phyloP scores from a whole-genome alignment of 2,888 invertebrate genomes.

The Stictocephala bisonia region DNA sequence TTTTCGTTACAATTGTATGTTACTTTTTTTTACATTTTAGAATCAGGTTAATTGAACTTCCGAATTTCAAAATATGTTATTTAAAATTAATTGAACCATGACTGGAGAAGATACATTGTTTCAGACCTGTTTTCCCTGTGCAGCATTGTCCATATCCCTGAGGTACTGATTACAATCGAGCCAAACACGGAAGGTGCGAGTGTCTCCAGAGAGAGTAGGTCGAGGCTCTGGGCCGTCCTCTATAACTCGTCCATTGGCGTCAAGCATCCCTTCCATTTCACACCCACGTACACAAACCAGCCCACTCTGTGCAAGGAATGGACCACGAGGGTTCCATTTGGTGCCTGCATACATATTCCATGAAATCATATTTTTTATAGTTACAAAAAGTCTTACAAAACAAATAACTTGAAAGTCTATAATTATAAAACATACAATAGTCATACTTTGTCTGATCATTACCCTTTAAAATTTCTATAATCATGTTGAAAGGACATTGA shows the following conservation, averaged over 20 bases:
- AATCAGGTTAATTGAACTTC: too few relatives aligned
- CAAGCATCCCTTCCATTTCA: conserved; percentile 98
- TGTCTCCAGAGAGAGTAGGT: conserved; percentile 88
- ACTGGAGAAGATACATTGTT: not conserved
- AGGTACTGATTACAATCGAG: conserved; percentile 98
- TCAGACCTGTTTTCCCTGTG: conserved; percentile 67
- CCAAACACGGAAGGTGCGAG: conserved; percentile 92
- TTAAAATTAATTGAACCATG: too few relatives aligned
- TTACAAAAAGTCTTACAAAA: too few relatives aligned
- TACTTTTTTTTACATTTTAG: not conserved
- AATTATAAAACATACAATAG: too few relatives aligned
- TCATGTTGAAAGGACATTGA: too few relatives aligned
- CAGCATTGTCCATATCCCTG: conserved; percentile 83
- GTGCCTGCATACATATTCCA: too few relatives aligned
- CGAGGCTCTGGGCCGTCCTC: conserved; percentile 95
- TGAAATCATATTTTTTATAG: too few relatives aligned
- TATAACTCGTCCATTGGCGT: conserved; percentile 93
- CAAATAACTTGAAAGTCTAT: too few relatives aligned
- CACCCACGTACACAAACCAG: conserved; percentile 94
- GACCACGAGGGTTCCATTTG: conserved; percentile 82
- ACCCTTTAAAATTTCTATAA: too few relatives aligned
- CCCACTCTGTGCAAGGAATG: conserved; percentile 94
- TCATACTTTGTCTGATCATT: too few relatives aligned
- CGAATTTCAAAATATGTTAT: too few relatives aligned
- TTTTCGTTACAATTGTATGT: not conserved